Percentiles rank a stretch among this genome's conserved stretches.
Evolutionary conservation across 2,797 vertebrate genomes (phyloP).

Genomic region (Lepidocolaptes lacrymiger): DNA sequence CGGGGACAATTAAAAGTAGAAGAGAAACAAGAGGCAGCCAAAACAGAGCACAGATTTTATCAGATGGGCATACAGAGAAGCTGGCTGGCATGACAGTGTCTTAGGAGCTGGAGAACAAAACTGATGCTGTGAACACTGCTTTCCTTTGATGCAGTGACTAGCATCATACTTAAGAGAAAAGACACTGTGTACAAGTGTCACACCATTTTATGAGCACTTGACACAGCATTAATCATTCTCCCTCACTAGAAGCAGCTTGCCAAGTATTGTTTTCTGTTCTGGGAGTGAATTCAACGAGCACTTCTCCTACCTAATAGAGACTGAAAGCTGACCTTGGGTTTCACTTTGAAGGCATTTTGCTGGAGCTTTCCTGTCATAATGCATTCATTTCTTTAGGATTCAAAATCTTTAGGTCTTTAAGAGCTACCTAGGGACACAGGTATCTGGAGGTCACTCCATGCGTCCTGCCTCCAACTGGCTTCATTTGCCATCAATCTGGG

Average conservation of each 20-base stretch:
- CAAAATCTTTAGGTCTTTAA: not conserved
- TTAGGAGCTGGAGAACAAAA: not conserved
- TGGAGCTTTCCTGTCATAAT: conserved; percentile 30
- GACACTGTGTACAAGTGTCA: not conserved
- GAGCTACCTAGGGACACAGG: not conserved
- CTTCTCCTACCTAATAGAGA: conserved; percentile 37
- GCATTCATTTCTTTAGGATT: conserved; percentile 32
- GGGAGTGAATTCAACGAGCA: not conserved
- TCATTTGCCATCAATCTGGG: not conserved
- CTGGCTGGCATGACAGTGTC: not conserved
- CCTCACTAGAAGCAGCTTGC: not conserved
- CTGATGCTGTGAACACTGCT: not conserved
- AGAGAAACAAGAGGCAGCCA: not conserved
- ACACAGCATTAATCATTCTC: conserved; percentile 28
- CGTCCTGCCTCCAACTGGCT: not conserved
- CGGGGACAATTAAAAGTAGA: conserved; percentile 10
- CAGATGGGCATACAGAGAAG: not conserved
- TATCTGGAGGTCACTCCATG: not conserved
- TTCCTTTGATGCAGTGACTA: not conserved
- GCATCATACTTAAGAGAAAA: conserved; percentile 26
- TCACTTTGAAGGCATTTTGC: conserved; percentile 38
- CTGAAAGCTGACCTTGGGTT: conserved; percentile 22
- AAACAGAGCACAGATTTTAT: conserved; percentile 7
- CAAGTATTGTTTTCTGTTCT: conserved; percentile 47
- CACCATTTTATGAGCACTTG: not conserved